These are phyloP conservation scores for Cyprinus carpio DNA, from an alignment of 2,113 vertebrate genomes.

Conservation along the genomic window DNA sequence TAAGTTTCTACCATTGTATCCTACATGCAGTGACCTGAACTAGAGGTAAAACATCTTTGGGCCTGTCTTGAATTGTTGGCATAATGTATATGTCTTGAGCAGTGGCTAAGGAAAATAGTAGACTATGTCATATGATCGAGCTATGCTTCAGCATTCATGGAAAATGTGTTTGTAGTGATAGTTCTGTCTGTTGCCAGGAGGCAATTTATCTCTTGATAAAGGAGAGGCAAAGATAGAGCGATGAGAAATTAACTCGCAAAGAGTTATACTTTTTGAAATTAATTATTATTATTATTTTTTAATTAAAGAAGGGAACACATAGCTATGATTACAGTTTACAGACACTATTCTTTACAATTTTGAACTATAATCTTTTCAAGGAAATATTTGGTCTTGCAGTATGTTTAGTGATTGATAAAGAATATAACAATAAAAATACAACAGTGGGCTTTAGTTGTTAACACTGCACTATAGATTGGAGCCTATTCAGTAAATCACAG, in stretches of 20 bases:
- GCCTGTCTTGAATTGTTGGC: not conserved
- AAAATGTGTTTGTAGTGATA: not conserved
- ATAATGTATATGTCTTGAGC: not conserved
- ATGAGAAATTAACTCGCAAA: not conserved
- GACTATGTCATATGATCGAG: not conserved
- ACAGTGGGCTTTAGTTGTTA: not conserved
- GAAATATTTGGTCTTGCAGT: not conserved
- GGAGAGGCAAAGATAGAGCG: not conserved
- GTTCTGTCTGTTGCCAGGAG: not conserved
- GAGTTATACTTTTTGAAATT: not conserved
- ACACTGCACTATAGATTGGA: not conserved
- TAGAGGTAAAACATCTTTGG: not conserved
- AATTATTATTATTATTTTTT: not conserved
- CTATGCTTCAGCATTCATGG: not conserved
- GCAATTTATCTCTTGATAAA: not conserved
- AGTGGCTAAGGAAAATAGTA: not conserved
- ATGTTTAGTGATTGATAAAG: not conserved
- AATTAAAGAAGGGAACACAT: not conserved
- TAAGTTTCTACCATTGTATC: not conserved
- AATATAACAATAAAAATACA: not conserved
- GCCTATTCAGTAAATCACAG: not conserved
- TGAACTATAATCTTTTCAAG: not conserved
- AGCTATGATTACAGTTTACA: not conserved
- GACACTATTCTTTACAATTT: not conserved
- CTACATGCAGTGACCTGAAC: not conserved